These are phyloP conservation scores for Acleris emargana DNA, from an alignment of 2,888 invertebrate species.

Conservation along the genomic window DNA sequence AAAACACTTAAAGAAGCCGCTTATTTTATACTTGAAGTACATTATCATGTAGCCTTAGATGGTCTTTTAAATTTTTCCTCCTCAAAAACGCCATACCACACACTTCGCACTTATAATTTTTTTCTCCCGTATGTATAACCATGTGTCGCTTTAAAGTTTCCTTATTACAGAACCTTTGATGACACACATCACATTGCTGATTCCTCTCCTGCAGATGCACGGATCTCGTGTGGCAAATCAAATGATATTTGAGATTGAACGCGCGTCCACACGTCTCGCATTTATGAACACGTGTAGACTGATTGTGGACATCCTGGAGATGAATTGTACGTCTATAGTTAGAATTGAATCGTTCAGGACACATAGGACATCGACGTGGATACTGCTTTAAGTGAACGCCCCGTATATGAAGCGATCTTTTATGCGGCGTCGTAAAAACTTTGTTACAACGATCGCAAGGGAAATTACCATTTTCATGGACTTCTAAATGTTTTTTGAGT, in stretches of 20 bases:
- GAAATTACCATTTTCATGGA: constrained; percentile 73
- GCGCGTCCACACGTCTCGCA: constrained; percentile 74
- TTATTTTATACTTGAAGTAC: constrained; percentile 39
- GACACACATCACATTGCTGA: constrained; percentile 80
- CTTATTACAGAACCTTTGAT: constrained; percentile 80
- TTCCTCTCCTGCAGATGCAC: constrained; percentile 78
- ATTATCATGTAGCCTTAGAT: constrained; percentile 70
- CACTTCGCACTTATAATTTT: constrained; percentile 81
- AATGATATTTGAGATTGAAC: constrained; percentile 73
- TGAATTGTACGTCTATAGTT: constrained; percentile 77
- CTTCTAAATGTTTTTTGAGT: constrained; percentile 74
- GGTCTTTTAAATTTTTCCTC: constrained; percentile 74
- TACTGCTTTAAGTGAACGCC: constrained; percentile 75
- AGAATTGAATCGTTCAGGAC: constrained; percentile 75
- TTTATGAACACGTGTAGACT: constrained; percentile 73
- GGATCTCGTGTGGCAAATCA: constrained; percentile 72
- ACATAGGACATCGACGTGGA: constrained; percentile 71
- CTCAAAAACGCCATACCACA: constrained; percentile 79
- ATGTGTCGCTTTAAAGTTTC: constrained; percentile 82
- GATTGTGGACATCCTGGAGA: constrained; percentile 75
- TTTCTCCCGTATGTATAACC: constrained; percentile 82
- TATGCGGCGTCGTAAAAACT: constrained; percentile 71
- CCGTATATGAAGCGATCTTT: constrained; percentile 67
- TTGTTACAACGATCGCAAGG: constrained; percentile 73
- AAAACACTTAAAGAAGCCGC: not conserved